Base-by-base conservation (phyloP, 2,797 vertebrate genomes). In the Mormyrops boulengeri region DNA sequence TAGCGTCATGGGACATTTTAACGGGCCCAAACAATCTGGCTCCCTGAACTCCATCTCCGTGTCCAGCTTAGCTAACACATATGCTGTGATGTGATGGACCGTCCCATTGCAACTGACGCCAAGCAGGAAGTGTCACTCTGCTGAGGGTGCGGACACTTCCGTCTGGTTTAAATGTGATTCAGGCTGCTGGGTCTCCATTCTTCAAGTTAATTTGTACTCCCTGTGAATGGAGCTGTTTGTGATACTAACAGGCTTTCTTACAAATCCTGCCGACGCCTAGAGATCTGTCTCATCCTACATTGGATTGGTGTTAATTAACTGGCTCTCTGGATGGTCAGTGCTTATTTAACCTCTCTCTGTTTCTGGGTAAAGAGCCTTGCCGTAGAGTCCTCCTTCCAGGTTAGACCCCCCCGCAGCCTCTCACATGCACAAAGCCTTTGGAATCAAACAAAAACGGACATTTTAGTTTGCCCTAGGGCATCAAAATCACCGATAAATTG, bases 201-300 rank as follows among this genome's bases (percentile, higher is more conserved):
- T 62, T 89, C 53, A 38, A 57, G 77, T 8, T 38, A 89, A 62
- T 89, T 89, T 62, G 73, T 55, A 47, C 34, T 57, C 11, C 53
- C 9, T 17, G 52, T 50, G 19, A 22, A 38, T 86, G 91, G 73
- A 69, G 92, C 52, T 4, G 52, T 55, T 55, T 55, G 52, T 17
- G 7, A 73, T 50, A 49, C 87, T 69, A 11, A 26, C 12, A 12
- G 0, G 92, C 93, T 95, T 94, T 93, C 93, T 93, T 90, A 92
- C 94, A 95, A 95, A 95, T 96, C 94, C 92, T 9, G 22, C 8
- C 9, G 2, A 30, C 8, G 4, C 30, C 69, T 38, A 11, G 69
- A 38, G 69, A 73, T 38, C 14, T 5, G 11, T 73, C 34, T 73
- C 34, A 38, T 38, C 12, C 1, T 34, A 34, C 34, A 4, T 73